Percentiles rank a stretch among this genome's conserved stretches.
Conservation (phyloP, 2,113 vertebrate genomes). For the Puntigrus tetrazona region DNA sequence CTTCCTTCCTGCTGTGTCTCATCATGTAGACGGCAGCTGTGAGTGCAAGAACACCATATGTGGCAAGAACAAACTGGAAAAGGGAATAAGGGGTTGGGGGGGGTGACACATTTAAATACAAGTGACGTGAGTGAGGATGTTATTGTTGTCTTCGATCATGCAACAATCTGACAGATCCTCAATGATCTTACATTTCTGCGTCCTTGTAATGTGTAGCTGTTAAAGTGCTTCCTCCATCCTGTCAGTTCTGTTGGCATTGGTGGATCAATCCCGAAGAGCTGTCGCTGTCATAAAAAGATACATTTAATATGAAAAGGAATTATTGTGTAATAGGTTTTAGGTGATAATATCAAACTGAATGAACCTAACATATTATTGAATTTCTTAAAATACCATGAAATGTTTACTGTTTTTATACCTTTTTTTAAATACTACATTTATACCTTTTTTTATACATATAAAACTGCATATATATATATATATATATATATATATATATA, state of each 20-base stretch:
- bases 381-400: background rate
- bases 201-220: conserved; percentile 68
- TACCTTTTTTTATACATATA: no score
- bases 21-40: conserved; percentile 57
- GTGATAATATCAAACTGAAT: background rate
- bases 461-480: no score
- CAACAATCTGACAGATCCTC: background rate
- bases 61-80: conserved; percentile 68
- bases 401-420: no score
- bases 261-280: conserved; percentile 64
- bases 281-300: conserved; percentile 58
- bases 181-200: conserved; percentile 63
- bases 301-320: background rate
- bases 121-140: background rate
- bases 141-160: background rate
- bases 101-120: background rate
- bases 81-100: conserved; percentile 5
- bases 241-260: conserved; percentile 60
- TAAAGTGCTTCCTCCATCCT: conserved; percentile 71
- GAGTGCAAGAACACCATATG: conserved; percentile 59
- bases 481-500: no score
- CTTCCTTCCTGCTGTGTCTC: conserved; percentile 55
- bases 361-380: background rate
- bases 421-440: no score
- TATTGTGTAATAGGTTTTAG: no score